These are phyloP conservation scores for Podarcis muralis DNA, from an alignment of 2,113 vertebrate species.

Conservation along the genomic window DNA sequence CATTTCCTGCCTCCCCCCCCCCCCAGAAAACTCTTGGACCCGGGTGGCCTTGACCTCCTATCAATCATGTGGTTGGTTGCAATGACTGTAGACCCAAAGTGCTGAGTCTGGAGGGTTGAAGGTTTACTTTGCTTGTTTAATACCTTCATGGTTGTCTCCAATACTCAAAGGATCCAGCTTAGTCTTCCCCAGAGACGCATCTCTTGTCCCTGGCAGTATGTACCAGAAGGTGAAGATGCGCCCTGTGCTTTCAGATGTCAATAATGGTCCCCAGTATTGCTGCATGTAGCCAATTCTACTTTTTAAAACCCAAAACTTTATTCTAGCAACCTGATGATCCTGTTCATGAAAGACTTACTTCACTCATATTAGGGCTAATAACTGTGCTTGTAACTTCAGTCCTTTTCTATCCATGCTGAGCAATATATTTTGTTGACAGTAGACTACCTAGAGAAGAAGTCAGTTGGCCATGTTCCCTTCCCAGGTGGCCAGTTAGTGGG, in stretches of 20 bases:
- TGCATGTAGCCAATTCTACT: not conserved
- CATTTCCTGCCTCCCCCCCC: too few relatives aligned
- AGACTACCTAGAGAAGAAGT: not conserved
- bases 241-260: not conserved
- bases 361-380: not conserved
- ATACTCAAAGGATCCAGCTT: not conserved
- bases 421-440: not conserved
- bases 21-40: too few relatives aligned
- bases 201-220: not conserved
- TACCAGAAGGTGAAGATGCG: too few relatives aligned
- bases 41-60: not conserved
- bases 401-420: too few relatives aligned
- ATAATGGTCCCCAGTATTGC: not conserved
- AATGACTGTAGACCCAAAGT: not conserved
- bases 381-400: not conserved
- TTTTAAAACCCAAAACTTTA: not conserved
- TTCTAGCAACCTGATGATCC: not conserved
- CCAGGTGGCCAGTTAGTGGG: not conserved
- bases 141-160: not conserved
- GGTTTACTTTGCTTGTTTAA: not conserved
- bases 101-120: not conserved
- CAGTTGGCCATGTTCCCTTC: too few relatives aligned
- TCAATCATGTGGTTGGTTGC: not conserved
- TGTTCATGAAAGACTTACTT: not conserved
- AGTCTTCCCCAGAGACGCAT: not conserved